A percentile compares a stretch with the other conserved stretches of the same genome.
Evolutionary conservation across 1,140 invertebrate species (phyloP).

Genomic region (Sycobia sp.): DNA sequence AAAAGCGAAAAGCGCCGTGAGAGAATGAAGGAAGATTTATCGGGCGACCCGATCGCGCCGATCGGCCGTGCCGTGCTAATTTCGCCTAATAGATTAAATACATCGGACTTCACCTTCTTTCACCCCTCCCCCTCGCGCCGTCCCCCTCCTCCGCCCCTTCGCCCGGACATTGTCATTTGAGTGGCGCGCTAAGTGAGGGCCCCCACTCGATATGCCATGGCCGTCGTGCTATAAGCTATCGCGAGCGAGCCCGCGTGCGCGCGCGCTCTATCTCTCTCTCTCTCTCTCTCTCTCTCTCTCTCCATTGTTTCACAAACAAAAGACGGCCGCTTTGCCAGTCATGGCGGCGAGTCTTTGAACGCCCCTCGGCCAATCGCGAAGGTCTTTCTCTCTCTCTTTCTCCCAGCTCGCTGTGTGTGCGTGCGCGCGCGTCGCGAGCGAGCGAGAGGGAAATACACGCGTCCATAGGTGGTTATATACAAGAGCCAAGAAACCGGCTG

Average conservation of each 20-base stretch:
- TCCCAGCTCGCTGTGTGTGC: background rate
- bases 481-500: conserved; percentile 7
- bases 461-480: background rate
- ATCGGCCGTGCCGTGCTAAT: conserved; percentile 31
- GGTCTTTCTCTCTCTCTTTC: conserved; percentile 15
- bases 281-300: conserved; percentile 14
- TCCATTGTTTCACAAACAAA: conserved; percentile 49
- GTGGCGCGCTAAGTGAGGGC: conserved; percentile 45
- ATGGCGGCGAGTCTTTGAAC: conserved; percentile 60
- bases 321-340: conserved; percentile 50
- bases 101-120: conserved; percentile 4
- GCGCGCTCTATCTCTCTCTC: background rate
- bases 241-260: too few species aligned
- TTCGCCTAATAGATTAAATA: conserved; percentile 42
- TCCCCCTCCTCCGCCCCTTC: background rate
- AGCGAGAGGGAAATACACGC: background rate
- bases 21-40: conserved; percentile 19
- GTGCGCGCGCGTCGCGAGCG: background rate
- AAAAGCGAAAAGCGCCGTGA: background rate
- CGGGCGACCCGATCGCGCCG: conserved; percentile 8
- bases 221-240: background rate
- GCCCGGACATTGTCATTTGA: conserved; percentile 41
- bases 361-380: conserved; percentile 56
- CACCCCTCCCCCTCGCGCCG: background rate
- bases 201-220: too few species aligned